Base-by-base conservation (phyloP, 1,140 invertebrate genomes). In the Octopus sinensis region DNA sequence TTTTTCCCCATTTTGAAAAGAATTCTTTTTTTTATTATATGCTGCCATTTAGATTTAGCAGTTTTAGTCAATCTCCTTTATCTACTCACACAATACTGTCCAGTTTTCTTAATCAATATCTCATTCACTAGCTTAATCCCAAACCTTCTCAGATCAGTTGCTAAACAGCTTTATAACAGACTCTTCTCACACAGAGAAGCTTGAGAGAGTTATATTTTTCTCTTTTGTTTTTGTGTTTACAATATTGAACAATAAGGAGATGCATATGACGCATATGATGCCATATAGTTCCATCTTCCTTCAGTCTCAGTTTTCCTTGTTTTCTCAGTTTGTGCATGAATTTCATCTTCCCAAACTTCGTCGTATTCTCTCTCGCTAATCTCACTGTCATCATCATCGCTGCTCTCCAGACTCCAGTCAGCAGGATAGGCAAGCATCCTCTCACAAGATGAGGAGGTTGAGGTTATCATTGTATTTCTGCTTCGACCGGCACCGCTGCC, bases 311-410 rank as follows among this genome's bases (percentile, higher is more conserved):
- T 13, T 17, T 73, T 23, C 68, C 5, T 73, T 6, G 7, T 12
- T 6, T 73, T 73, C 7, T 73, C 68, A 6, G 68, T 23, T 6
- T 17, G 7, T 6, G 68, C 13, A 17, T 73, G 17, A 13, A n/a
- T 23, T 6, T 73, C 68, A 73, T 73, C 68, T n/a, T 73, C 68
- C 6, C 17, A 73, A 13, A 73, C 30, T n/a, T 73, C 68, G 6
- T 73, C 68, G 3, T n/a, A 73, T 73, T 73, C 68, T 6, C 68
- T 73, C 68, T 73, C 68, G 68, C 9, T 73, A 5, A 23, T 73
- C 68, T 73, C 68, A 73, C 68, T 73, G 68, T 73, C 68, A 73
- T 73, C 68, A 13, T 73, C 68, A 73, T 73, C 68, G 13, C 68
- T 73, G 68, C 68, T 73, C 68, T 73, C 68, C 0, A 73, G 17